Conservation (phyloP, 2,113 vertebrate genomes). For the Hypocryptadius cinnamomeus region DNA sequence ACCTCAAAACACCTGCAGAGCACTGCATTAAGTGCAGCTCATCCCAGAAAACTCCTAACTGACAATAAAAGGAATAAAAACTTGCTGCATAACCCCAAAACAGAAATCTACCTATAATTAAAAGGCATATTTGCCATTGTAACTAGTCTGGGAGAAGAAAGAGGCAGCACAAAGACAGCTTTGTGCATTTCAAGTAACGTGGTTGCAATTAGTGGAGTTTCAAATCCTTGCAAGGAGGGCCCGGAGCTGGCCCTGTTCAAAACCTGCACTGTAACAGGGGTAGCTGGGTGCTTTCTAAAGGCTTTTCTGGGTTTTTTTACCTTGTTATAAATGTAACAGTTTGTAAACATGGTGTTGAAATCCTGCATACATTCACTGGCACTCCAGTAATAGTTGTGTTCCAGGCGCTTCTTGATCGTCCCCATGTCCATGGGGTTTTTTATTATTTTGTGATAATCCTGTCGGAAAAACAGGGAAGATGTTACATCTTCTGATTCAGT, state of each 20-base stretch:
- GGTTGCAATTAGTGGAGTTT: slow-evolving; percentile 35
- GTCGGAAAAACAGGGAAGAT: background rate
- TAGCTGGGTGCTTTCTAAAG: background rate
- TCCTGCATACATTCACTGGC: slow-evolving; percentile 96
- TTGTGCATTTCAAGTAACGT: slow-evolving; percentile 20
- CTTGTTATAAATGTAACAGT: slow-evolving; percentile 99
- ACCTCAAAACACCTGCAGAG: background rate
- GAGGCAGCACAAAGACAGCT: slow-evolving; percentile 39
- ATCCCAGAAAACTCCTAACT: background rate
- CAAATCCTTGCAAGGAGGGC: background rate
- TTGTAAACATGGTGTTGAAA: slow-evolving; percentile 99
- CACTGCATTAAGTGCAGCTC: background rate
- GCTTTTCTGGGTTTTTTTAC: slow-evolving; percentile 55
- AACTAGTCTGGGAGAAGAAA: slow-evolving; percentile 7
- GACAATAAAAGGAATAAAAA: background rate
- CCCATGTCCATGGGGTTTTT: slow-evolving; percentile 98
- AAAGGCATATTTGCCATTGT: slow-evolving; percentile 25
- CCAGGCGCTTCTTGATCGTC: slow-evolving; percentile 92
- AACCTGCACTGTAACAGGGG: background rate
- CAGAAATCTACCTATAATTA: slow-evolving; percentile 7
- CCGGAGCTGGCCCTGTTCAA: background rate
- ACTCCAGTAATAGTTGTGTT: slow-evolving; percentile 93
- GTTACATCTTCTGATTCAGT: background rate
- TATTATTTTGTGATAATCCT: slow-evolving; percentile 98
- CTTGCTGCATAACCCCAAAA: background rate